A percentile compares a stretch with the other conserved stretches of the same genome.
Conservation (phyloP, 2,113 vertebrate genomes). For the Motacilla alba region DNA sequence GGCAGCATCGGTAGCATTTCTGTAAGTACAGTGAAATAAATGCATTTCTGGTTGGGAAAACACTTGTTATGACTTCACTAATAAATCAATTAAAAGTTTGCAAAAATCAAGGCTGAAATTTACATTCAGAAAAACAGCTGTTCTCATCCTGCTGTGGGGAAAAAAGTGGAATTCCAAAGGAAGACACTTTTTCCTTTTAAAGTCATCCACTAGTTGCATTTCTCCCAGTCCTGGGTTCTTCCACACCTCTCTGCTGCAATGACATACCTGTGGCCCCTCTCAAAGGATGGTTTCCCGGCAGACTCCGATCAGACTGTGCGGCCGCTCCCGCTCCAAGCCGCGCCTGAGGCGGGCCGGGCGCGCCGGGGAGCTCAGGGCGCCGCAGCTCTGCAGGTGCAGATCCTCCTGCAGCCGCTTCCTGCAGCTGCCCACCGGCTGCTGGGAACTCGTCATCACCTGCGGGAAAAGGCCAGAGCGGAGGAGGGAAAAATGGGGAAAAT, state of each 20-base stretch:
- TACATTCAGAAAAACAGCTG: conserved; percentile 59
- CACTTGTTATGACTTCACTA: background rate
- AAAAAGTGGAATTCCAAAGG: conserved; percentile 27
- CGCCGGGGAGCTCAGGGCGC: conserved; percentile 81
- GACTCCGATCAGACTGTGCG: conserved; percentile 69
- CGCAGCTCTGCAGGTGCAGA: conserved; percentile 90
- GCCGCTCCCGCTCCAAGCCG: conserved; percentile 53
- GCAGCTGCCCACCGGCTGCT: conserved; percentile 63
- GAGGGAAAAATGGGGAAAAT: background rate
- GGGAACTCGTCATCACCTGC: conserved; percentile 82
- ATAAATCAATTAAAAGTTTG: conserved; percentile 24
- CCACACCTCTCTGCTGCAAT: background rate
- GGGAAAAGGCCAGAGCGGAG: background rate
- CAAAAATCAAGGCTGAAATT: conserved; percentile 45
- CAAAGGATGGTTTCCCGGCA: conserved; percentile 84
- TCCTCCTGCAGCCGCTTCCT: conserved; percentile 78
- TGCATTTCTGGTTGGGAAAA: background rate
- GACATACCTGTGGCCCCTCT: background rate
- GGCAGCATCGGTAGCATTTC: conserved; percentile 47
- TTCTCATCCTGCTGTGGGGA: background rate
- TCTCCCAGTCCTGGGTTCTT: background rate
- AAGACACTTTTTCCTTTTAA: background rate
- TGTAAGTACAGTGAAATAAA: background rate
- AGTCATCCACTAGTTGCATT: background rate
- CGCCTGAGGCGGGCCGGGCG: conserved; percentile 55